Evolutionary conservation across 2,888 invertebrate genomes (phyloP), one percentile per base, ranked within the genome.

Genomic region (Hydriomena furcata): DNA sequence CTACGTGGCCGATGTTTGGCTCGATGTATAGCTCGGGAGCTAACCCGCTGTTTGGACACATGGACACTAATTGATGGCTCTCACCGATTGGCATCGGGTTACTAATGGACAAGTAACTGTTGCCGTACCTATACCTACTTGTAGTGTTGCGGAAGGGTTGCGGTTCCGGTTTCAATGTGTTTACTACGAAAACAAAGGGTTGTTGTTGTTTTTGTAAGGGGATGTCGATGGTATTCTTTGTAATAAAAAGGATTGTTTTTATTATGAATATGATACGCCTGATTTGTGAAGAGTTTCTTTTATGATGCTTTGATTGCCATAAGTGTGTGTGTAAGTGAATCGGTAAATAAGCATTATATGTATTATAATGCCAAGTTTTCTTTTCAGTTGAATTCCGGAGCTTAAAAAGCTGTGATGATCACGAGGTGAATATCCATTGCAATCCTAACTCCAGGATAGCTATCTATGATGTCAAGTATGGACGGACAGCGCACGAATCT

Each of bases 401-500:
- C 79, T 94, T 95, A 79, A 94, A 95, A 57, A 96, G 95, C 52
- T 98, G 98, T 81, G 95, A 97, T 76, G 95, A 95, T 68, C 95
- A 97, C 63, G 91, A 93, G 64, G 93, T 98, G 79, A 94, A 94
- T 74, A 91, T 98, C 66, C 93, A 93, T 73, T 98, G 98, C 87
- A 94, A 95, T 80, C 94, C 95, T 27, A 93, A 95, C 74, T 94
- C 94, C 5, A 92, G 97, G 68, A 94, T 98, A 41, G 97, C 97
- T 36, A 94, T 98, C 63, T 97, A 95, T 82, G 96, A 96, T 54
- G 98, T 98, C 13, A 93, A 94, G 78, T 98, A 95, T 75, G 98
- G 98, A 1, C 92, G 97, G 56, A 95, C 94, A 0, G 93, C 94
- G 52, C 94, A 94, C 65, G 96, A 96, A 75, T 94, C 94, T 52